phyloP scores from a whole-genome alignment of 2,113 vertebrate genomes.

The Entosphenus tridentatus region DNA sequence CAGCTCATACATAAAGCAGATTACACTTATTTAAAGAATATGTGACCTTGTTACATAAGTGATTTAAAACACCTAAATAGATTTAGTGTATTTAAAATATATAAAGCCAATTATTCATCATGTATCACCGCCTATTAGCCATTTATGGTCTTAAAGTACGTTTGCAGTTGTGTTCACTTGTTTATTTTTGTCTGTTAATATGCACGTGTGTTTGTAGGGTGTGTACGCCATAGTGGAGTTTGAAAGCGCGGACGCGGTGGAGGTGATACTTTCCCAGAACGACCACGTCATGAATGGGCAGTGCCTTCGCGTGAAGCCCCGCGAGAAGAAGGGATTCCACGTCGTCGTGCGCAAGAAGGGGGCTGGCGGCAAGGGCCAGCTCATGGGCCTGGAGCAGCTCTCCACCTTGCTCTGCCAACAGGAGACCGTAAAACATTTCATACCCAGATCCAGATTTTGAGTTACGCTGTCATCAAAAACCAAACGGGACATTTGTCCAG shows the following conservation, averaged over 20 bases:
- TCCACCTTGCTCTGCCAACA: slow-evolving; percentile 25
- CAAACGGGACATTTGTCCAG: too few species aligned
- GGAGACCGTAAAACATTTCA: too few species aligned
- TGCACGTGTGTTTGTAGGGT: slow-evolving; percentile 23
- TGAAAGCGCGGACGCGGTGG: slow-evolving; percentile 17
- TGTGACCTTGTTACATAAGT: too few species aligned
- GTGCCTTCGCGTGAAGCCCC: slow-evolving; percentile 39
- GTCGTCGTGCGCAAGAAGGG: slow-evolving; percentile 26
- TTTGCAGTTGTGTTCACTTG: background rate
- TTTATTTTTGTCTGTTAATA: background rate
- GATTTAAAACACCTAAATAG: too few species aligned
- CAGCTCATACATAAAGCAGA: too few species aligned
- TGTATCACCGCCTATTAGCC: too few species aligned
- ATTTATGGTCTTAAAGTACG: too few species aligned
- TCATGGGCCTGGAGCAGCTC: slow-evolving; percentile 24
- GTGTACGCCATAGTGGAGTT: slow-evolving; percentile 62
- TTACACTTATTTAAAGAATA: too few species aligned
- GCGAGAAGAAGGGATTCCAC: slow-evolving; percentile 51
- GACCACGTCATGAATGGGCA: slow-evolving; percentile 32
- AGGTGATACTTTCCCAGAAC: slow-evolving; percentile 22
- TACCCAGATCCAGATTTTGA: too few species aligned
- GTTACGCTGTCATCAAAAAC: too few species aligned
- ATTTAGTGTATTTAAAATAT: too few species aligned
- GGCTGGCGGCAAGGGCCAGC: slow-evolving; percentile 15
- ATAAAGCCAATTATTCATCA: too few species aligned